Evolutionary conservation across 37 sponge, comb jelly and placozoan genomes (phyloP).

Genomic region (Theonella swinhoei): DNA sequence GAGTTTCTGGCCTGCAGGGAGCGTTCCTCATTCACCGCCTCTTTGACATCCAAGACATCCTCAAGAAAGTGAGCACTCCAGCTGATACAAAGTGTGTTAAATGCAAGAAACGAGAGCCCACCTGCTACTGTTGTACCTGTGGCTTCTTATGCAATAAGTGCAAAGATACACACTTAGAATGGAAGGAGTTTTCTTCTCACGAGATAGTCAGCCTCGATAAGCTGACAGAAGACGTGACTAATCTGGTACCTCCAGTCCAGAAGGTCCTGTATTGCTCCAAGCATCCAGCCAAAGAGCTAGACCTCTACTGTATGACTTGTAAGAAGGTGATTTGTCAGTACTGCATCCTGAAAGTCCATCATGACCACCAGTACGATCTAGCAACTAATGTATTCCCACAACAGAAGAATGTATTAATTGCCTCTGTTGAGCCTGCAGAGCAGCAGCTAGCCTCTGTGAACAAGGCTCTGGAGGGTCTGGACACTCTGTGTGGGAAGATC

Average conservation of each 20-base stretch:
- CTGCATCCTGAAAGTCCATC: conserved; percentile 29
- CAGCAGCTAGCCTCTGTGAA: conserved; percentile 17
- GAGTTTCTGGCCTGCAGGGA: conserved; percentile 12
- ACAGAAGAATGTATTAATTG: conserved; percentile 15
- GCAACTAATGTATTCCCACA: conserved; percentile 16
- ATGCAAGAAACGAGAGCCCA: not conserved
- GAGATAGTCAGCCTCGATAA: conserved; percentile 7
- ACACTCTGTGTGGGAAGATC: not conserved
- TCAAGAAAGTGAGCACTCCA: not conserved
- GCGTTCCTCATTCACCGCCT: conserved; percentile 18
- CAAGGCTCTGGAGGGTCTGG: conserved; percentile 9
- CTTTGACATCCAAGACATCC: conserved; percentile 22
- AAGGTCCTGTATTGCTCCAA: conserved; percentile 15
- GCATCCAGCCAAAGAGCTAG: conserved; percentile 30
- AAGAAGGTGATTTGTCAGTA: conserved; percentile 37
- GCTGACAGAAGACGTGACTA: not conserved
- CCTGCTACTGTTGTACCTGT: conserved; percentile 18
- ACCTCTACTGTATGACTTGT: conserved; percentile 58
- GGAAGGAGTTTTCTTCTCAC: conserved; percentile 11
- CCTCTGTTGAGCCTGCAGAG: conserved; percentile 15
- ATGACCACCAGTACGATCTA: conserved; percentile 30
- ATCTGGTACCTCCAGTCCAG: not conserved
- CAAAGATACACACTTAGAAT: not conserved
- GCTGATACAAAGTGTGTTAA: conserved; percentile 3
- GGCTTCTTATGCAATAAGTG: conserved; percentile 8